These are phyloP conservation scores for Euzophera pinguis DNA, from an alignment of 2,888 invertebrate genomes.

Conservation along the genomic window DNA sequence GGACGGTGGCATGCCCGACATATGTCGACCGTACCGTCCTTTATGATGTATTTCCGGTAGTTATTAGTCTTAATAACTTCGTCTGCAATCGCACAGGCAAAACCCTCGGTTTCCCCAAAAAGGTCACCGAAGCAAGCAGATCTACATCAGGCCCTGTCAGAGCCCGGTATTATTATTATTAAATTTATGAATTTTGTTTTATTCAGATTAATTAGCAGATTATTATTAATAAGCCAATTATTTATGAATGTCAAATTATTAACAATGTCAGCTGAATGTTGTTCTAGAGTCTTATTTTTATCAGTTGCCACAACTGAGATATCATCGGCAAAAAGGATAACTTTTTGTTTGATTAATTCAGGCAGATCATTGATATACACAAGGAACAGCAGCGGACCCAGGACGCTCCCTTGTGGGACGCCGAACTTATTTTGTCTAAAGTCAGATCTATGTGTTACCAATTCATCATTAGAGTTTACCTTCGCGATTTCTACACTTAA, in stretches of 20 bases:
- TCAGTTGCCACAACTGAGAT: not conserved
- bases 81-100: too few relatives aligned
- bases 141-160: too few relatives aligned
- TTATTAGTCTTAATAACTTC: too few relatives aligned
- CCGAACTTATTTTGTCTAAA: not conserved
- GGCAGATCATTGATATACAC: not conserved
- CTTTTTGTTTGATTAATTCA: not conserved
- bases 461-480: not conserved
- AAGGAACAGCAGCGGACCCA: not conserved
- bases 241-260: not conserved
- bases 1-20: too few relatives aligned
- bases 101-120: too few relatives aligned
- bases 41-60: too few relatives aligned
- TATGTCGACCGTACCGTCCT: too few relatives aligned
- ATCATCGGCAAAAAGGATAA: not conserved
- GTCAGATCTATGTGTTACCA: not conserved
- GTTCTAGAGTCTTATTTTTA: not conserved
- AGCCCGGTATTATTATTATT: too few relatives aligned
- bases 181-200: too few relatives aligned
- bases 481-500: not conserved
- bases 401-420: not conserved
- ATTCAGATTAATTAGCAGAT: too few relatives aligned
- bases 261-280: not conserved
- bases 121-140: too few relatives aligned
- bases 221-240: too few relatives aligned